Evolutionary conservation across 2,888 invertebrate species (phyloP), one percentile per base, ranked within the genome.

Genomic region (Phania funesta): DNA sequence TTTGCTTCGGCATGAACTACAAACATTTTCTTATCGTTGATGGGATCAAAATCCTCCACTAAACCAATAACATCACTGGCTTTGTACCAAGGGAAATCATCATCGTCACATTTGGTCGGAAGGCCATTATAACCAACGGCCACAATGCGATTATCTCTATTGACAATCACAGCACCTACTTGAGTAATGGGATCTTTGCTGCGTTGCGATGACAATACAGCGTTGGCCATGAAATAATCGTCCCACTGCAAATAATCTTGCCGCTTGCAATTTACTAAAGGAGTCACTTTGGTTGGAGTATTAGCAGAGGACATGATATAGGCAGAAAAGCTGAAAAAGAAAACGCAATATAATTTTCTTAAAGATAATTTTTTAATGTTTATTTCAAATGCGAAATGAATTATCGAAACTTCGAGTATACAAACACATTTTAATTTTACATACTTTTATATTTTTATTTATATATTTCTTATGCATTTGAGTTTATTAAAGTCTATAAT

Each of bases 1-100:
- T 99, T 99, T 92, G 98, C 93, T 92, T 99, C 99, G 2, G 99
- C 99, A 91, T 99, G 99, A 84, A 98, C 98, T 0, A 99, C 99
- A 81, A 97, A 99, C 83, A 96, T 92, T 90, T 94, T 94, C 92
- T 99, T 99, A 65, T 93, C 95, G 48, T 97, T 93, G 70, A 96
- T 90, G 13, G 91, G 89, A 86, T 94, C 91, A 0, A 48, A n/a
- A 44, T 78, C 62, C 0, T 20, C 80, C 0, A 46, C 50, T 22
- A 76, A 38, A 2, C 32, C 48, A 1, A 26, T 20, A 11, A 73
- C 8, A 11, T 78, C 50, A 0, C 90, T 86, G n/a, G 50, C 52
- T 89, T 97, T 97, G 0, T 92, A 92, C 99, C 99, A 99, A 0
- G 99, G 97, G 91, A 98, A 96, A 20, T 93, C 92, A 89, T 98